Percentiles rank a stretch among this genome's conserved stretches.
Evolutionary conservation across 1,140 invertebrate species (phyloP).

Genomic region (Drosophila ercepeae): DNA sequence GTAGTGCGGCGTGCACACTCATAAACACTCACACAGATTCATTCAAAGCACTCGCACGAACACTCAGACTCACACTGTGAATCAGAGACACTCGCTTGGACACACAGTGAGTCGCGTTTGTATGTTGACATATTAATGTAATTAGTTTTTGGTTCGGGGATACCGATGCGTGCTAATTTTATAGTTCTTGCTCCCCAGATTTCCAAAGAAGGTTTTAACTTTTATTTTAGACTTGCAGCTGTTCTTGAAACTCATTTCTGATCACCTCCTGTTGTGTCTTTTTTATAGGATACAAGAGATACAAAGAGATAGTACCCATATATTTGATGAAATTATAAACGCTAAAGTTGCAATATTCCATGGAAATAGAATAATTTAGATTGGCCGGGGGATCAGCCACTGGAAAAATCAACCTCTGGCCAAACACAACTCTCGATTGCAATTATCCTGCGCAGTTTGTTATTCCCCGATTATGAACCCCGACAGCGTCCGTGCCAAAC

Average conservation of each 20-base stretch:
- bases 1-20: constrained; percentile 73
- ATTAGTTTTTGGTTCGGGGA: constrained; percentile 62
- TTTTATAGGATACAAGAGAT: not conserved
- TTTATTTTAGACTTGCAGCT: constrained; percentile 8
- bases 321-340: constrained; percentile 9
- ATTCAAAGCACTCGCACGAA: constrained; percentile 47
- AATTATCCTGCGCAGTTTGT: constrained; percentile 78
- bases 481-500: constrained; percentile 54
- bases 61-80: constrained; percentile 18
- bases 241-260: not conserved
- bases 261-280: not conserved
- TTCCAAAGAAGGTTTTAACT: constrained; percentile 3
- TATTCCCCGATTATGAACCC: constrained; percentile 64
- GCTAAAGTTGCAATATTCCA: constrained; percentile 3
- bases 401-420: constrained; percentile 48
- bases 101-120: constrained; percentile 21
- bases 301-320: not conserved
- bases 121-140: constrained; percentile 82
- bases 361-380: not conserved
- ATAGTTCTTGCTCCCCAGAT: constrained; percentile 40
- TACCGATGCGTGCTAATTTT: constrained; percentile 65
- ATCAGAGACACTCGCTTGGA: constrained; percentile 3
- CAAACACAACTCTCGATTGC: constrained; percentile 58
- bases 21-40: constrained; percentile 64
- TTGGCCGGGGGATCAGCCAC: constrained; percentile 20